phyloP scores from a whole-genome alignment of 2,797 vertebrate genomes.

The Platyrinchus mystaceus region DNA sequence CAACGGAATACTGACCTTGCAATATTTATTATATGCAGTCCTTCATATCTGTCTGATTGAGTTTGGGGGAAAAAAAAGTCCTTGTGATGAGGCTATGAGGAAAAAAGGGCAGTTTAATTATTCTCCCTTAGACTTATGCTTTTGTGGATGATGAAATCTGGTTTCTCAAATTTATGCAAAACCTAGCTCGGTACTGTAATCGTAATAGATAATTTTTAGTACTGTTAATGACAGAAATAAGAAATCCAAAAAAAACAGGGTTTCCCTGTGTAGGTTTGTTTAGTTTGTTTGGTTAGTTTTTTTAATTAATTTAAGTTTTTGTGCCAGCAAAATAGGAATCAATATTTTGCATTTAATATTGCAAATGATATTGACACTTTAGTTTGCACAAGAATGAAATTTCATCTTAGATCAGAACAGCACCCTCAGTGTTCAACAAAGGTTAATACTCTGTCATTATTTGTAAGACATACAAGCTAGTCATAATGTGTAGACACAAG shows the following conservation, averaged over 20 bases:
- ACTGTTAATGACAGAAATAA: background rate
- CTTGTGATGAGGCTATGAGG: background rate
- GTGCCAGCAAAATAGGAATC: background rate
- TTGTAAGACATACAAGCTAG: background rate
- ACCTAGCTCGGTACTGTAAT: background rate
- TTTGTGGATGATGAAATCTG: background rate
- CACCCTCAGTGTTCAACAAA: background rate
- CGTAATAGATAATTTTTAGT: background rate
- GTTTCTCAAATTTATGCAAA: background rate
- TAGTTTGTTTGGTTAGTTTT: fast-evolving
- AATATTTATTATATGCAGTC: background rate
- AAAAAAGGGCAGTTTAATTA: background rate
- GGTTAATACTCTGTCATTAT: background rate
- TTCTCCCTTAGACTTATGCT: background rate
- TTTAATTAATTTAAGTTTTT: background rate
- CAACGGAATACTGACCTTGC: background rate
- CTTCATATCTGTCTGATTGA: background rate
- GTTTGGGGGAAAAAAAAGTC: background rate
- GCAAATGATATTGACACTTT: background rate
- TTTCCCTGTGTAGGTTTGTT: background rate
- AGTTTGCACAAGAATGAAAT: background rate
- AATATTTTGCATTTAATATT: background rate
- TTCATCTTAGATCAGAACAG: background rate
- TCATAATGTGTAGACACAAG: background rate
- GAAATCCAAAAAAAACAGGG: background rate